Evolutionary conservation across 2,113 vertebrate genomes (phyloP), one percentile per base, ranked within the genome.

Genomic region (Amazona vittata): DNA sequence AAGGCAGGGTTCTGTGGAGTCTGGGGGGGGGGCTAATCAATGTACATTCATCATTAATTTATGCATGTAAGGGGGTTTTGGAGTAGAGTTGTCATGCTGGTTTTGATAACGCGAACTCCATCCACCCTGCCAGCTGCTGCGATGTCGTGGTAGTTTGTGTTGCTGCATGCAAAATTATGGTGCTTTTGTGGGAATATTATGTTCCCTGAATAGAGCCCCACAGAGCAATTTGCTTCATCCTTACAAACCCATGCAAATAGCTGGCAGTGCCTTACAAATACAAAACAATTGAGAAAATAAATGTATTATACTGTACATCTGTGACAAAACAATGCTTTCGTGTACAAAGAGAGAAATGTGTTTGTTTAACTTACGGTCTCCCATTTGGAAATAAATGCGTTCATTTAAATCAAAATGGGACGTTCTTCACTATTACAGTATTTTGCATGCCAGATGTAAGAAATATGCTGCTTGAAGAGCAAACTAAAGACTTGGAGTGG

Each of bases 211-310:
- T 96, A 94, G 95, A 97, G 83, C 95, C 94, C 96, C 75, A 91
- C 95, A 95, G 94, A 96, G 93, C 95, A 96, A 97, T 97, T 97
- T 97, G 89, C 96, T 95, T 83, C 92, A 90, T 96, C 95, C 92
- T 96, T 93, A 90, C 92, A 89, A 94, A 96, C 94, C 95, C 83
- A 92, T 96, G 95, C 95, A 97, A 94, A 95, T 95, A 94, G 85
- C 96, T 96, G 86, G 96, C 91, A 95, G 80, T 76, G 95, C 95
- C 91, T 97, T 97, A 94, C 93, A 97, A 96, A 97, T 95, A 88
- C 80, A 95, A 97, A 94, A 96, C 93, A 97, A 96, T 94, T 84
- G 97, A 96, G 96, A 94, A 97, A 97, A 97, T 97, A 97, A 97
- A 97, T 96, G 95, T 91, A 94, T 97, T 95, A 96, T 94, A 91